Evolutionary conservation across 2,113 vertebrate genomes (phyloP).

Genomic region (Channa argus): DNA sequence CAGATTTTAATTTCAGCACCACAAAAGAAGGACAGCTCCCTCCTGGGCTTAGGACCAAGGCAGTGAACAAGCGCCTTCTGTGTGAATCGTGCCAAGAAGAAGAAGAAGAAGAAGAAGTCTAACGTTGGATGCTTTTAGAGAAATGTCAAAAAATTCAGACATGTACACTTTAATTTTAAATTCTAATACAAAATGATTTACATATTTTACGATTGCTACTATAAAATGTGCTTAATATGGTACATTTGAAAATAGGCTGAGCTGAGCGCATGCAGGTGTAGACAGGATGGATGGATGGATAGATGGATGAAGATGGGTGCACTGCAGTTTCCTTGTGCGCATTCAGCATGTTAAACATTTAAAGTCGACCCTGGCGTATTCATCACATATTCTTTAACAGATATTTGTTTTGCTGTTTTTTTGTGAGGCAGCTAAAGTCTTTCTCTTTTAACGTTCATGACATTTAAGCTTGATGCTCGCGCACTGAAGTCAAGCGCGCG

Average conservation of each 20-base stretch:
- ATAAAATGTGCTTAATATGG: constrained; percentile 43
- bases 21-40: constrained; percentile 73
- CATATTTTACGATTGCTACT: background rate
- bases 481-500: constrained; percentile 56
- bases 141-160: background rate
- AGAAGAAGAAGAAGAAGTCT: background rate
- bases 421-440: background rate
- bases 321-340: constrained; percentile 3
- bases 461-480: constrained; percentile 6
- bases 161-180: constrained; percentile 14
- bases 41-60: constrained; percentile 35
- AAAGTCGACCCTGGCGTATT: background rate
- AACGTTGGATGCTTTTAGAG: background rate
- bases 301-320: background rate
- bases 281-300: background rate
- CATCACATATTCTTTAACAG: background rate
- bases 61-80: constrained; percentile 63
- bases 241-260: constrained; percentile 20
- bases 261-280: constrained; percentile 27
- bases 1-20: constrained; percentile 78
- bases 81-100: constrained; percentile 17
- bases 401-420: background rate
- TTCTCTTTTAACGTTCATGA: background rate
- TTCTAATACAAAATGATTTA: constrained; percentile 5
- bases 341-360: background rate